Conservation (phyloP, 2,888 invertebrate genomes). For the Cacoxenus indagator region DNA sequence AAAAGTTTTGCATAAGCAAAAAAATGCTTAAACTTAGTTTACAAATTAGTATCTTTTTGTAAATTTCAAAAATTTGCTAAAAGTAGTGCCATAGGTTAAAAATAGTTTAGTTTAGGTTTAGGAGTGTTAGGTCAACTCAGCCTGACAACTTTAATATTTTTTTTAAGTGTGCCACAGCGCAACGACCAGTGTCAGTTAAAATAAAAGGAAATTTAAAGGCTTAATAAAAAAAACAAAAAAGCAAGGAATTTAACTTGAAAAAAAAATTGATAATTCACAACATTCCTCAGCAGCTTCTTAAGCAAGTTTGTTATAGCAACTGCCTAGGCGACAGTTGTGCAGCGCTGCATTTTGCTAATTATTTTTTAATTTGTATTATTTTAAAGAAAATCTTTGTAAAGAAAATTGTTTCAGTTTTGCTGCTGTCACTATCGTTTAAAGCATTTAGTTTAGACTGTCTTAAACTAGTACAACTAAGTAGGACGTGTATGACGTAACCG, state of each 20-base stretch:
- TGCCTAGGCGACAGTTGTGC: not conserved
- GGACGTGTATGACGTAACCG: not conserved
- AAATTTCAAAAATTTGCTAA: not conserved
- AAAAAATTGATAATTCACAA: constrained; percentile 50
- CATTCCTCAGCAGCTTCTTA: constrained; percentile 46
- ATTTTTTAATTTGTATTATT: not conserved
- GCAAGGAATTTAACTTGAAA: constrained; percentile 36
- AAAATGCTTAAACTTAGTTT: constrained; percentile 28
- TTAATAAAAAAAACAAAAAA: not conserved
- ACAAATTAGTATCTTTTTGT: constrained; percentile 8
- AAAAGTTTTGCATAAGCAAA: not conserved
- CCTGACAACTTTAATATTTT: not conserved
- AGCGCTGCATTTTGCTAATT: not conserved
- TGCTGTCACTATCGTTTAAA: too few relatives aligned
- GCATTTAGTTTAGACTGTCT: too few relatives aligned
- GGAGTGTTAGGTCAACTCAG: not conserved
- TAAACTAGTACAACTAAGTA: too few relatives aligned
- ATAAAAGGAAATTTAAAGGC: not conserved
- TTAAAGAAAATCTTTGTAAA: too few relatives aligned
- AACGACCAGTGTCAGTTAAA: too few relatives aligned
- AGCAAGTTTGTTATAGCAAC: constrained; percentile 30
- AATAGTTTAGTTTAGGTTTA: too few relatives aligned
- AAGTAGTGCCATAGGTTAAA: not conserved
- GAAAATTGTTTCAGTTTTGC: too few relatives aligned
- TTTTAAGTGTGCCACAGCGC: too few relatives aligned